Conservation (phyloP, 2,113 vertebrate species). For the Seriola dumerili region DNA sequence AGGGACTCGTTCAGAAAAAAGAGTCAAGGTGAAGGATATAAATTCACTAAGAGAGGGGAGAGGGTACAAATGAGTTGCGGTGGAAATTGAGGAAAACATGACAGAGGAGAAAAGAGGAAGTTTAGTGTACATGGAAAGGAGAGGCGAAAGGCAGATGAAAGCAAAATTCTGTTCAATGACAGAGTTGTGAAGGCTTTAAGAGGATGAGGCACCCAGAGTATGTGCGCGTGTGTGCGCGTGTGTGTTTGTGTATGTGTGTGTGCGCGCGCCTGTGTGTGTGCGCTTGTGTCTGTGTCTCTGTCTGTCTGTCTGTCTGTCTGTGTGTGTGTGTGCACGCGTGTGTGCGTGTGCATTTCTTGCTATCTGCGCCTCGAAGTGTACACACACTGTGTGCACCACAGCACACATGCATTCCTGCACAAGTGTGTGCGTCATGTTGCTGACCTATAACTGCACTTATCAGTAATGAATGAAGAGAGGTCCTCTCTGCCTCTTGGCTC, state of each 20-base stretch:
- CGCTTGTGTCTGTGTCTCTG: neutral
- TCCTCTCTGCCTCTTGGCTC: slow-evolving; percentile 47
- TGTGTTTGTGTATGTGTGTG: neutral
- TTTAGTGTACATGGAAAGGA: neutral
- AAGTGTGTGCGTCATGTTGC: slow-evolving; percentile 33
- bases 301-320: neutral
- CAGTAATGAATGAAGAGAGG: slow-evolving; percentile 54
- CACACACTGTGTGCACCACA: neutral
- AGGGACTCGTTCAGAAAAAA: slow-evolving; percentile 21
- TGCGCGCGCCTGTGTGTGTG: neutral
- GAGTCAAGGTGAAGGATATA: slow-evolving; percentile 16
- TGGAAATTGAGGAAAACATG: slow-evolving; percentile 25
- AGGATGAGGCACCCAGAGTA: slow-evolving; percentile 8
- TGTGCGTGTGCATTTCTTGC: slow-evolving; percentile 15
- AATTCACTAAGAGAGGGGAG: neutral
- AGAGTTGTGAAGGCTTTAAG: slow-evolving; percentile 9
- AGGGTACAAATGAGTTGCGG: slow-evolving; percentile 17
- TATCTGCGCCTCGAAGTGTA: slow-evolving; percentile 1
- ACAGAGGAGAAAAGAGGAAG: slow-evolving; percentile 15
- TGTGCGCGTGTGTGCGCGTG: neutral
- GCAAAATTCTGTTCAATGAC: slow-evolving; percentile 15
- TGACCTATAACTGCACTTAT: slow-evolving; percentile 68
- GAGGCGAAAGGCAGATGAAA: slow-evolving; percentile 39
- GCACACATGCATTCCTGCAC: slow-evolving; percentile 17
- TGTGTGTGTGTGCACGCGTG: neutral